Evolutionary conservation across 2,113 vertebrate species (phyloP).

Genomic region (Myodes glareolus): DNA sequence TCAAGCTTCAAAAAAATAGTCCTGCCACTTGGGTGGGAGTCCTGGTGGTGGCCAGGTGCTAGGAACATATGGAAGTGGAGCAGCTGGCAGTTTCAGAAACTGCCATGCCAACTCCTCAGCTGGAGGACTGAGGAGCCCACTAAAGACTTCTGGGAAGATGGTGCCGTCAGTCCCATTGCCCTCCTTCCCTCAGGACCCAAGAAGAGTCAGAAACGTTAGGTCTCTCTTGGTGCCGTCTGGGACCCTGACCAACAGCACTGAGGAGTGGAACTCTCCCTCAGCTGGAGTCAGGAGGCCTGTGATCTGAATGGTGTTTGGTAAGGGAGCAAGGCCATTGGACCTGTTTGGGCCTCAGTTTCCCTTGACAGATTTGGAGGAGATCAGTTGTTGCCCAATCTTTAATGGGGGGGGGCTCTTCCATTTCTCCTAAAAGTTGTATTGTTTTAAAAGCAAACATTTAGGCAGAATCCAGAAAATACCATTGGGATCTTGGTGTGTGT

Average conservation of each 20-base stretch:
- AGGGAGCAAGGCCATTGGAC: not conserved
- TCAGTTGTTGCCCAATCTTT: slow-evolving; percentile 12
- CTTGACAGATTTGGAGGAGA: not conserved
- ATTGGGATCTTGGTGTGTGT: not conserved
- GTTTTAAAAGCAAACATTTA: not conserved
- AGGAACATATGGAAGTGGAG: not conserved
- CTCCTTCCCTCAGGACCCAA: not conserved
- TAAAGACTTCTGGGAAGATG: not conserved
- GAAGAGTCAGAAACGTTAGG: not conserved
- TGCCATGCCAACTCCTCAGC: not conserved
- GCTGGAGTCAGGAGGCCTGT: not conserved
- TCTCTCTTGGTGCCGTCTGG: not conserved
- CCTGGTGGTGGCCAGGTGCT: not conserved
- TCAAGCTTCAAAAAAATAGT: not conserved
- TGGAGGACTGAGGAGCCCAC: not conserved
- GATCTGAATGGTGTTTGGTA: not conserved
- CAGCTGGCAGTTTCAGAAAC: not conserved
- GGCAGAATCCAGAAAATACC: not conserved
- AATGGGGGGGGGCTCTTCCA: not conserved
- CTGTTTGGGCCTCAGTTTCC: not conserved
- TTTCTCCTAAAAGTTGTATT: not conserved
- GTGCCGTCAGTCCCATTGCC: not conserved
- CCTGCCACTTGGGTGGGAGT: not conserved
- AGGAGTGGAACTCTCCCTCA: not conserved
- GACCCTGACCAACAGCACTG: not conserved